These are phyloP conservation scores for Adelognathus sp. DNA, from an alignment of 2,888 invertebrate genomes.

Conservation along the genomic window DNA sequence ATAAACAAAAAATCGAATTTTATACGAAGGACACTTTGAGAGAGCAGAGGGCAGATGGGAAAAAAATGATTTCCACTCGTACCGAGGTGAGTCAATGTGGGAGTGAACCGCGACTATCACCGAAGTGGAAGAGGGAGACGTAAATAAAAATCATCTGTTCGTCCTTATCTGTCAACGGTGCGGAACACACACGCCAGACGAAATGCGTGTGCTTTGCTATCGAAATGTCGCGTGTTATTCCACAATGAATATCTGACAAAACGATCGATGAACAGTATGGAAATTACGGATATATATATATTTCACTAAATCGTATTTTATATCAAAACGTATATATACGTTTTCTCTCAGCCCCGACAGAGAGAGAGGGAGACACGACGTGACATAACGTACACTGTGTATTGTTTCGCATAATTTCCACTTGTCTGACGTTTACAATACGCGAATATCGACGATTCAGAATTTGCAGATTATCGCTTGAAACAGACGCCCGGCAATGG, in stretches of 20 bases:
- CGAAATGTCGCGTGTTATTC: slow-evolving; percentile 29
- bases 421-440: neutral
- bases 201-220: slow-evolving; percentile 1
- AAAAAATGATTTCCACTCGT: slow-evolving; percentile 29
- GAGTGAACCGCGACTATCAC: neutral
- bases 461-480: slow-evolving; percentile 69
- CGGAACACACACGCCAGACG: neutral
- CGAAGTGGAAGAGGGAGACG: neutral
- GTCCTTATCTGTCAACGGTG: slow-evolving; percentile 35
- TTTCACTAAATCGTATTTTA: neutral
- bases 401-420: too few relatives aligned
- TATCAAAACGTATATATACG: too few relatives aligned
- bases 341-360: neutral
- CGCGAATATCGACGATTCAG: neutral
- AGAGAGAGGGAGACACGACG: too few relatives aligned
- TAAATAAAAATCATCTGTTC: slow-evolving; percentile 32
- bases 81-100: slow-evolving; percentile 7
- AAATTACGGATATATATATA: neutral
- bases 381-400: neutral
- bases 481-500: slow-evolving; percentile 71
- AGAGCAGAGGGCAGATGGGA: neutral
- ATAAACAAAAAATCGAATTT: too few relatives aligned
- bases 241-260: slow-evolving; percentile 22
- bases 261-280: slow-evolving; percentile 26
- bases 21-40: neutral